Percentiles rank a stretch among this genome's conserved stretches.
Conservation (phyloP, 1,140 invertebrate species). For the Apis florea region DNA sequence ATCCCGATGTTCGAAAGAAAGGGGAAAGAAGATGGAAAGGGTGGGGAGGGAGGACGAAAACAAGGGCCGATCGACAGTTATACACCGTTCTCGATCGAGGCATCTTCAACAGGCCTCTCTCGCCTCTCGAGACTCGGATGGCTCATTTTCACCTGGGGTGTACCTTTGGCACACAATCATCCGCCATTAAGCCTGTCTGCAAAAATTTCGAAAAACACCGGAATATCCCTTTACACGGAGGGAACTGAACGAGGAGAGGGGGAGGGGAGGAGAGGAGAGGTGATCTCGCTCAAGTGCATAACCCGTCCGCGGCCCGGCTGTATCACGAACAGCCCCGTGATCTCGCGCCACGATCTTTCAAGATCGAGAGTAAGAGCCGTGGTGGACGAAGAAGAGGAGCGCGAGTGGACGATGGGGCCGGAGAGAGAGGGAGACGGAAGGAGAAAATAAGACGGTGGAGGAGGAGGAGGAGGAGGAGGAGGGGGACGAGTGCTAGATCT, state of each 20-base stretch:
- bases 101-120: not conserved
- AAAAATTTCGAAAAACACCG: slow-evolving; percentile 70
- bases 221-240: slow-evolving; percentile 72
- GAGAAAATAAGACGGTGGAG: slow-evolving; percentile 27
- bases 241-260: not conserved
- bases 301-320: slow-evolving; percentile 59
- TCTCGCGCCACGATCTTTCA: slow-evolving; percentile 67
- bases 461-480: not conserved
- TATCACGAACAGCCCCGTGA: slow-evolving; percentile 67
- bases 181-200: slow-evolving; percentile 70
- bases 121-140: slow-evolving; percentile 21
- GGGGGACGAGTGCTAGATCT: slow-evolving; percentile 72
- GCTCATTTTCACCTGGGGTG: slow-evolving; percentile 73
- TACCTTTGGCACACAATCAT: slow-evolving; percentile 74
- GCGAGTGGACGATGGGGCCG: no score
- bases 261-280: not conserved
- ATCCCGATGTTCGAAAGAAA: no score
- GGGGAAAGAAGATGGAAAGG: no score
- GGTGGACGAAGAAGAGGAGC: not conserved
- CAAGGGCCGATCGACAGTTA: slow-evolving; percentile 16
- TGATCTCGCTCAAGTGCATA: slow-evolving; percentile 40
- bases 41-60: slow-evolving; percentile 2
- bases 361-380: slow-evolving; percentile 52
- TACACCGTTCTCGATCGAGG: slow-evolving; percentile 32
- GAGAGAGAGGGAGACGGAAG: not conserved